Evolutionary conservation across 2,888 invertebrate genomes (phyloP), one percentile per base, ranked within the genome.

Genomic region (Tupiocoris notatus): DNA sequence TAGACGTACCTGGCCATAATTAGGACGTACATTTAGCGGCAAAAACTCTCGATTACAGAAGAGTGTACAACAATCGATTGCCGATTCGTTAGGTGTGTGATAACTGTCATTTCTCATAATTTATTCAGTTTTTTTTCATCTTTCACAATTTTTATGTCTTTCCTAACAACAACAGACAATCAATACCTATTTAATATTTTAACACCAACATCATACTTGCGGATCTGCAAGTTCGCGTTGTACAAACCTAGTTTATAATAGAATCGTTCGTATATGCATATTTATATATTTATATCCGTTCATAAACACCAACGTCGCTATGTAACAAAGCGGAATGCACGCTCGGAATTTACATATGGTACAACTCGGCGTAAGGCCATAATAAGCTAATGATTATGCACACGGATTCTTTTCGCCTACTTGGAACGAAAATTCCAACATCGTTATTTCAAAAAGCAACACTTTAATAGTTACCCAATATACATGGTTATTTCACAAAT

Each of bases 261-360:
- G 39, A 39, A 66, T 66, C 24, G 18, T 63, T 63, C 21, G 17
- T 59, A 59, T 39, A 62, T 54, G 17, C 16, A 62, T 21, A 25
- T 73, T 25, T 59, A 59, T 59, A 59, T 59, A 25, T 62, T 21
- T 73, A 63, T 73, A 62, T 22, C 25, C 61, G 62, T 68, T 18
- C 25, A 76, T 68, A 76, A 76, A 76, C 68, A 67, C 62, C 68
- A 68, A 68, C 39, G 64, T 59, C 12, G 79, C 79, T 79, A 79
- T 79, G 65, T 77, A 79, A 79, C 79, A 79, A 79, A 77, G 79
- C 79, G 79, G 79, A 79, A 79, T 79, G 79, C 77, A 73, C 77
- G 71, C 71, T 73, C 68, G 76, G 73, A 77, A 79, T 79, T 76
- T 79, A 79, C 79, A 79, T 77, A 79, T 77, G 76, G 75, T 79